Evolutionary conservation across 1,140 invertebrate species (phyloP), one percentile per base, ranked within the genome.

Genomic region (Leptonema lineaticorne): DNA sequence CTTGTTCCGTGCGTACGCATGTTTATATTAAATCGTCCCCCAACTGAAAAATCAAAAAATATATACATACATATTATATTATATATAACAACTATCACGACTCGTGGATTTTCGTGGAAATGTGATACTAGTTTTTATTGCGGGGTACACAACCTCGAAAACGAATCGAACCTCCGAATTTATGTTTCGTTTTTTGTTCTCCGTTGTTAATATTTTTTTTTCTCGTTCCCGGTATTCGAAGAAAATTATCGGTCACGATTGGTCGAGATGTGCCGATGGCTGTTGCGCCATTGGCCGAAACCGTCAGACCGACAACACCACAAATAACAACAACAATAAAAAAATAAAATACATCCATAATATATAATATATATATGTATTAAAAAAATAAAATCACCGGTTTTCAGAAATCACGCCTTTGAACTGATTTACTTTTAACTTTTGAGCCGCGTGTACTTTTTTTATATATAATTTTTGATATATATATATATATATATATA

Each of bases 331-430:
- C 11, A 41, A 41, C 37, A 16, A 9, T 11, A 16, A 3, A 16
- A 16, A 14, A 11, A 11, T 33, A 33, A 33, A n/a, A n/a, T n/a
- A n/a, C n/a, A n/a, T n/a, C n/a, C n/a, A n/a, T n/a, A n/a, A n/a
- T n/a, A n/a, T n/a, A n/a, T n/a, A n/a, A n/a, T n/a, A n/a, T n/a
- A n/a, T n/a, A n/a, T n/a, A n/a, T n/a, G n/a, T n/a, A n/a, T n/a
- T n/a, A n/a, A 16, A 20, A 16, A 53, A 53, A 53, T 26, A 53
- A 53, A 18, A 53, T 53, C 50, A 14, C 24, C 50, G 50, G 37
- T 41, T 62, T 62, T 37, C 59, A 62, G 59, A 62, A 62, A 62
- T 62, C 59, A 62, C 59, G 59, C 59, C 59, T 62, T 37, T 62
- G 59, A 26, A 45, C 29, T 45, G 29, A 58, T 58, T 58, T 26